Evolutionary conservation across 2,888 invertebrate species (phyloP).

Genomic region (Lamellibrachia satsuma): DNA sequence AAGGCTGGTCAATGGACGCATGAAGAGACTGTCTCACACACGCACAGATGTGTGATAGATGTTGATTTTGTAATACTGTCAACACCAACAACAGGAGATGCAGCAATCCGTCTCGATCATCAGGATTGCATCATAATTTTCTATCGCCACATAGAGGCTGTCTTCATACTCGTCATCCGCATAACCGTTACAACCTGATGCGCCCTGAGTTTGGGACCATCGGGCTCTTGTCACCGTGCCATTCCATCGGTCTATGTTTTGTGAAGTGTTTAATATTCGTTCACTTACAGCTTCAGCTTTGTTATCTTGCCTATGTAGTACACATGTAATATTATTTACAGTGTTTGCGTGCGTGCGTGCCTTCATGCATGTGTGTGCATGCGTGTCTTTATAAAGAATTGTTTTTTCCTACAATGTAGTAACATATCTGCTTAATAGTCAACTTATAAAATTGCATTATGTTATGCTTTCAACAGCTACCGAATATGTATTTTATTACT

Average conservation of each 20-base stretch:
- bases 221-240: neutral
- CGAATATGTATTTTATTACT: constrained; percentile 9
- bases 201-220: neutral
- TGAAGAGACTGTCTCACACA: neutral
- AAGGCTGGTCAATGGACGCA: neutral
- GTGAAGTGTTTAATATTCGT: neutral
- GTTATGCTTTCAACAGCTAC: neutral
- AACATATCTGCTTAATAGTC: neutral
- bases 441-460: neutral
- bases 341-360: neutral
- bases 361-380: neutral
- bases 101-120: neutral
- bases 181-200: neutral
- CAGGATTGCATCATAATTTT: neutral
- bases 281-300: neutral
- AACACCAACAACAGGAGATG: too few species aligned
- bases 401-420: neutral
- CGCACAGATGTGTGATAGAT: neutral
- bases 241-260: neutral
- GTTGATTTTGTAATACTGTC: neutral
- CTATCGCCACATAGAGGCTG: neutral
- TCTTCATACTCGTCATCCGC: neutral
- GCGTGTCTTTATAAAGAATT: neutral
- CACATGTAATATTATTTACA: neutral
- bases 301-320: neutral